These are phyloP conservation scores for Limanda limanda DNA, from an alignment of 2,113 vertebrate species.

Conservation along the genomic window DNA sequence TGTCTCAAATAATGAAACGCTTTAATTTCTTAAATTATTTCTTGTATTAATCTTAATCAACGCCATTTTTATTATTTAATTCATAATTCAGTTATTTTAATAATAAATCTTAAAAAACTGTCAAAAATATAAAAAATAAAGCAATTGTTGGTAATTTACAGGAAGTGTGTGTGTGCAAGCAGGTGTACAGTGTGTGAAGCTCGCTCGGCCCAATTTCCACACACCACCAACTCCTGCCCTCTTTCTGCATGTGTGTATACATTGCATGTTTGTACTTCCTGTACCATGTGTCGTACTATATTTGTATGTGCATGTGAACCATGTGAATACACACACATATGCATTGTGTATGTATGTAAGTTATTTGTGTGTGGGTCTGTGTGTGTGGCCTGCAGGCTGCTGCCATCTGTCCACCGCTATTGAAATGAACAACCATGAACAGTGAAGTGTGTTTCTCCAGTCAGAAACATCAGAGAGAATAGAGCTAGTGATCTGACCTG, in stretches of 20 bases:
- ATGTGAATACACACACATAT: neutral
- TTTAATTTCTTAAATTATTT: too few species aligned
- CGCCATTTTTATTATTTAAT: neutral
- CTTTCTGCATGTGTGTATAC: slow-evolving; percentile 6
- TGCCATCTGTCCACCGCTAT: slow-evolving; percentile 56
- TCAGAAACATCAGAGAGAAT: slow-evolving; percentile 36
- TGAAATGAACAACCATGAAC: slow-evolving; percentile 29
- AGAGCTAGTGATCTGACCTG: slow-evolving; percentile 54
- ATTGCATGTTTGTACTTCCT: slow-evolving; percentile 17
- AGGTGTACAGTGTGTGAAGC: slow-evolving; percentile 36
- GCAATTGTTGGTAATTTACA: neutral
- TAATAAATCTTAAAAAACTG: neutral
- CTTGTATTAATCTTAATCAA: neutral
- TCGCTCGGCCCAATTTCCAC: slow-evolving; percentile 24
- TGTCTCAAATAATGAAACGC: too few species aligned
- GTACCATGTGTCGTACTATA: neutral
- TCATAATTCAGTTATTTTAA: neutral
- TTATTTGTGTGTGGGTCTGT: neutral
- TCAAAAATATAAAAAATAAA: neutral
- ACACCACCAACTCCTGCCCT: neutral
- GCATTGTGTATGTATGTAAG: neutral
- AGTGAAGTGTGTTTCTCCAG: slow-evolving; percentile 20
- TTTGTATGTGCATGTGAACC: slow-evolving; percentile 7
- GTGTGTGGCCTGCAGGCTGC: slow-evolving; percentile 47
- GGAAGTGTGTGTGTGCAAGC: slow-evolving; percentile 20